These are phyloP conservation scores for Trichosurus vulpecula DNA, from an alignment of 2,797 vertebrate species.

Conservation along the genomic window DNA sequence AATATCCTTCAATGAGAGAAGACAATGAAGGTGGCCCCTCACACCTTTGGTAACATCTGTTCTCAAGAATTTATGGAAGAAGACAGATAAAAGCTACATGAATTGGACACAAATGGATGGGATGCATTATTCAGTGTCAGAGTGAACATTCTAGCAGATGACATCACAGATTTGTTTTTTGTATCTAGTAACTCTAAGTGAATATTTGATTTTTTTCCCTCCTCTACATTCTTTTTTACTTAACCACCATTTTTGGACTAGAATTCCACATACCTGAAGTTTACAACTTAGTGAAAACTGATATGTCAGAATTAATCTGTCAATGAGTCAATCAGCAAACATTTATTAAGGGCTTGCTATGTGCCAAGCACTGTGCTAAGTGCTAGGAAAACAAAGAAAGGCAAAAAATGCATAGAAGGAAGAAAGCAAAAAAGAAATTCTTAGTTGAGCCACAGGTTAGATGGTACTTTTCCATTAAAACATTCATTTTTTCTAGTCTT, in stretches of 20 bases:
- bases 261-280: constrained; percentile 27
- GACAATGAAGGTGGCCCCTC: neutral
- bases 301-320: neutral
- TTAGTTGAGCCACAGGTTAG: neutral
- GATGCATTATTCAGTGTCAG: neutral
- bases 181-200: neutral
- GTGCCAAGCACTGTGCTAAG: neutral
- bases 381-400: neutral
- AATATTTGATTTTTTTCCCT: neutral
- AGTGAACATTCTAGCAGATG: neutral
- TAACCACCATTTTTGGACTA: constrained; percentile 14
- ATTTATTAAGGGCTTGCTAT: neutral
- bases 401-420: neutral
- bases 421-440: neutral
- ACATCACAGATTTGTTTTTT: neutral
- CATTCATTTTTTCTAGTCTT: neutral
- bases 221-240: constrained; percentile 1
- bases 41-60: neutral
- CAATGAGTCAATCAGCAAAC: no score
- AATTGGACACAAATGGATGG: neutral
- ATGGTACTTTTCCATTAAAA: neutral
- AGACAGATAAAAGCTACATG: neutral
- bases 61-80: neutral
- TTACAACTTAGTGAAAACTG: neutral
- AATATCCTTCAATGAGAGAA: neutral